These are phyloP conservation scores for Diachrysia chrysitis DNA, from an alignment of 2,888 invertebrate genomes.

Conservation along the genomic window DNA sequence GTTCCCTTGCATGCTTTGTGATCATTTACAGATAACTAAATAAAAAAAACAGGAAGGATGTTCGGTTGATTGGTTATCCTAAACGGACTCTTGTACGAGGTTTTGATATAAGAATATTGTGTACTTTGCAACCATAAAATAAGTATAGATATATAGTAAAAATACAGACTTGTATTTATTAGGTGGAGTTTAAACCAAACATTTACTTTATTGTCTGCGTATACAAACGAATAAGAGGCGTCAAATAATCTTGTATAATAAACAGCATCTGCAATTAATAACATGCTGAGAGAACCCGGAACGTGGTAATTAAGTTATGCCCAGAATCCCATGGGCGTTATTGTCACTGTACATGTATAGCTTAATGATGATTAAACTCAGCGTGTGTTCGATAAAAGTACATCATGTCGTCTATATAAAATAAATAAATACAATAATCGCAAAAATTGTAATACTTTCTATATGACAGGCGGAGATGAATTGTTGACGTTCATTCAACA, in stretches of 20 bases:
- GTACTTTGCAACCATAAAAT: too few relatives aligned
- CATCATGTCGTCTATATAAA: constrained; percentile 11
- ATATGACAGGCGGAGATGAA: constrained; percentile 41
- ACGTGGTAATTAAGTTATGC: constrained; percentile 5
- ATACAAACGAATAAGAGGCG: neutral
- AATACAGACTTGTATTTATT: too few relatives aligned
- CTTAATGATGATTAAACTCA: constrained; percentile 44
- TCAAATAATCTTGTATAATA: neutral
- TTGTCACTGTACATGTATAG: constrained; percentile 27
- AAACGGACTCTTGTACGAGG: too few relatives aligned
- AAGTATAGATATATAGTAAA: too few relatives aligned
- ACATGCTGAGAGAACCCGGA: constrained; percentile 14
- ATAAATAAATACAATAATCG: constrained; percentile 10
- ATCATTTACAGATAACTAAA: too few relatives aligned
- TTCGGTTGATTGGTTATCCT: too few relatives aligned
- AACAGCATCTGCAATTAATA: constrained; percentile 20
- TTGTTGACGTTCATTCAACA: constrained; percentile 34
- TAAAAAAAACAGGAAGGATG: too few relatives aligned
- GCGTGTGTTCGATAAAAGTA: constrained; percentile 24
- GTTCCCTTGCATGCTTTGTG: too few relatives aligned
- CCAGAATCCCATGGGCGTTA: constrained; percentile 11
- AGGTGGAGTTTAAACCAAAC: too few relatives aligned
- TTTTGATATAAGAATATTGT: too few relatives aligned
- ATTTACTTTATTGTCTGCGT: too few relatives aligned
- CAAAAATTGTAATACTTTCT: constrained; percentile 30